Conservation (phyloP, 2,113 vertebrate genomes). For the Pseudorasbora parva region DNA sequence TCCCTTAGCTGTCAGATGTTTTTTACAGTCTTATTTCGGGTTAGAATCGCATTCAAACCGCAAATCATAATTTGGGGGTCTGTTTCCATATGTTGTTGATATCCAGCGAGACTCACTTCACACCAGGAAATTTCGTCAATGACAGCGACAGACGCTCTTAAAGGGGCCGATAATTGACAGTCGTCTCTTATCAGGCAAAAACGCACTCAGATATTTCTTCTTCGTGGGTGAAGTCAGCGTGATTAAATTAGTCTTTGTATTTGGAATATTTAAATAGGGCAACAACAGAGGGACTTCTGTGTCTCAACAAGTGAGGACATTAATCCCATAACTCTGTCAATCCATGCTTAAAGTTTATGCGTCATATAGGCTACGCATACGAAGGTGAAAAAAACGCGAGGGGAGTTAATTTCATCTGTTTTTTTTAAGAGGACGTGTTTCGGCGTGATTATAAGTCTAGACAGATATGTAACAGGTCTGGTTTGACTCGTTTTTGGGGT, state of each 20-base stretch:
- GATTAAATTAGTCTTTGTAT: neutral
- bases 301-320: constrained; percentile 10
- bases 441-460: neutral
- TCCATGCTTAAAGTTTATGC: constrained; percentile 27
- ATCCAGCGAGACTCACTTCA: constrained; percentile 39
- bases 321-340: constrained; percentile 40
- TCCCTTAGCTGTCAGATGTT: constrained; percentile 11
- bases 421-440: neutral
- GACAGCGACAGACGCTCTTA: constrained; percentile 54
- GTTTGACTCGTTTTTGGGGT: constrained; percentile 29
- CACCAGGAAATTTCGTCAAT: constrained; percentile 71
- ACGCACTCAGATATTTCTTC: neutral
- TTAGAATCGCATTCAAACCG: neutral
- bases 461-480: neutral
- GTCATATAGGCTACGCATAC: neutral
- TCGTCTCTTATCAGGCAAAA: neutral
- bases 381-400: neutral
- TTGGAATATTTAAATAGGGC: neutral
- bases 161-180: constrained; percentile 50
- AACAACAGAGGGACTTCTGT: neutral
- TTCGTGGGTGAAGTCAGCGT: neutral
- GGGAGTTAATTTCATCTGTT: neutral
- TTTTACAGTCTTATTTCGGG: neutral
- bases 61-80: neutral
- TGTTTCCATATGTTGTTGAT: constrained; percentile 48